These are phyloP conservation scores for Cantharis nigra DNA, from an alignment of 2,888 invertebrate species.

Conservation along the genomic window DNA sequence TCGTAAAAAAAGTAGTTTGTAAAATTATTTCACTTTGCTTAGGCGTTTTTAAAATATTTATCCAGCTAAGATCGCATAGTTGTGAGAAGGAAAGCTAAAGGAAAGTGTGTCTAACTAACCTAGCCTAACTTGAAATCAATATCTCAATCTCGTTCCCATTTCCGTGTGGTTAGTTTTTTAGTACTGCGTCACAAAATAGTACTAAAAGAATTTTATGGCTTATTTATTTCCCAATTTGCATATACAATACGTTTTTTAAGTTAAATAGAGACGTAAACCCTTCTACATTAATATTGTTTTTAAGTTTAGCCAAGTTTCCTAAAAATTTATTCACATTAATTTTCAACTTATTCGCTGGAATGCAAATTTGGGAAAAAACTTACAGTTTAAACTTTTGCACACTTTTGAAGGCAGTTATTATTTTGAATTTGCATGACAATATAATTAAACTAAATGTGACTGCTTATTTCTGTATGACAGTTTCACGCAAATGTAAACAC, in stretches of 20 bases:
- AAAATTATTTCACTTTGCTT: background rate
- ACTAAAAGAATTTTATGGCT: constrained; percentile 3
- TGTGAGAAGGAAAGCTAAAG: constrained; percentile 11
- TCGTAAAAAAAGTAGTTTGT: background rate
- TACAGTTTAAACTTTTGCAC: background rate
- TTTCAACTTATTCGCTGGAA: background rate
- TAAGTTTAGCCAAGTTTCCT: background rate
- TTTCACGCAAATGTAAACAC: constrained; percentile 1
- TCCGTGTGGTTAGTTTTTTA: constrained; percentile 9
- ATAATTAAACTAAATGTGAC: background rate
- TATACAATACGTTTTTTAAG: background rate
- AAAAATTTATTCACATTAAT: background rate
- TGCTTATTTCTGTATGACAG: background rate
- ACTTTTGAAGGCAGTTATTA: background rate
- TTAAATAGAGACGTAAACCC: background rate
- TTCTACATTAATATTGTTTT: background rate
- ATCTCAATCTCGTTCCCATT: constrained; percentile 12
- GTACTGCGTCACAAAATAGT: background rate
- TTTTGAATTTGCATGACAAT: constrained; percentile 1
- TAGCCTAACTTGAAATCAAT: constrained; percentile 32
- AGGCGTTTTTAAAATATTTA: background rate
- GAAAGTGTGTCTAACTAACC: constrained; percentile 29
- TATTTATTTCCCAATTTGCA: constrained; percentile 2
- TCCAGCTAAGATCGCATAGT: background rate
- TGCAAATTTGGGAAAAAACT: background rate